These are phyloP conservation scores for Intellagama lesueurii DNA, from an alignment of 2,797 vertebrate species.

Conservation along the genomic window DNA sequence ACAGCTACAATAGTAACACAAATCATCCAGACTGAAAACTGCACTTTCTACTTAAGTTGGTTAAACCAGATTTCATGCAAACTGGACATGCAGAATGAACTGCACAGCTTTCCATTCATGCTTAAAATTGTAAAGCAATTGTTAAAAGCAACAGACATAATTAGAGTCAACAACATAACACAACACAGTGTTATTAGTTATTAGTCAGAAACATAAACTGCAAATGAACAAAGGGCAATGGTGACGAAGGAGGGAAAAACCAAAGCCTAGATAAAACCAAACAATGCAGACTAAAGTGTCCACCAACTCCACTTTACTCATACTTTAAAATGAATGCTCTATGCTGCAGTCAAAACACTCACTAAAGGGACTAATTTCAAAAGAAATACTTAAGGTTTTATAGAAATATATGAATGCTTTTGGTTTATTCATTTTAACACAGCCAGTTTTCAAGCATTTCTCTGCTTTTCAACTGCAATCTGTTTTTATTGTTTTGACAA, in stretches of 20 bases:
- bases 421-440: slow-evolving; percentile 1
- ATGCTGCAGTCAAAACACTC: background rate
- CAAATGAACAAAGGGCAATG: slow-evolving; percentile 74
- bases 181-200: slow-evolving; percentile 71
- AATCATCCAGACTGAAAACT: slow-evolving; percentile 76
- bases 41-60: slow-evolving; percentile 73
- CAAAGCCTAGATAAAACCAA: slow-evolving; percentile 44
- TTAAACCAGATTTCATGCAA: slow-evolving; percentile 82
- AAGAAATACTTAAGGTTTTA: background rate
- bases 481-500: slow-evolving; percentile 29
- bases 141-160: slow-evolving; percentile 78
- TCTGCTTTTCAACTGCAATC: background rate
- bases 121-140: slow-evolving; percentile 74
- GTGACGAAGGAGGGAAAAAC: slow-evolving; percentile 67
- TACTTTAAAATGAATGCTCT: slow-evolving; percentile 21
- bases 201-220: slow-evolving; percentile 74
- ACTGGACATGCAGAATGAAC: slow-evolving; percentile 79
- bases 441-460: background rate
- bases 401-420: background rate
- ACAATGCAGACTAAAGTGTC: slow-evolving; percentile 42
- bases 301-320: slow-evolving; percentile 44
- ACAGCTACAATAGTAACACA: slow-evolving; percentile 83
- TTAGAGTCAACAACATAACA: slow-evolving; percentile 58
- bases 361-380: background rate
- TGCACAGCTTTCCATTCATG: slow-evolving; percentile 81